Conservation (phyloP, 1,140 invertebrate species). For the Stratiolaelaps scimitus region DNA sequence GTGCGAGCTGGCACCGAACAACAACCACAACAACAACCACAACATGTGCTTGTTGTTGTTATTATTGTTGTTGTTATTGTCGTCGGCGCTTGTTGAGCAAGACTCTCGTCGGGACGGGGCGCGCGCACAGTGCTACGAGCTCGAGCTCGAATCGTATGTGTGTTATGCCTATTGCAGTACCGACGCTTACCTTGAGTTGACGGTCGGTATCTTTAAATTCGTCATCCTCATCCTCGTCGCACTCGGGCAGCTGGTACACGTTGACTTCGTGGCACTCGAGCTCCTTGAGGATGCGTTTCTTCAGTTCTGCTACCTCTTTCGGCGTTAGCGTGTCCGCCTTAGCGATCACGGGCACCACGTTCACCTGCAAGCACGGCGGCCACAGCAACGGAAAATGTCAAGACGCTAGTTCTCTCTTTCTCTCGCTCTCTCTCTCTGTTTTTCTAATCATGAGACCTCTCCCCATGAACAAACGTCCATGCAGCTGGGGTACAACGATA, state of each 20-base stretch:
- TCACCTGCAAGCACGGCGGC: no score
- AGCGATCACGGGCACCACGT: conserved; percentile 52
- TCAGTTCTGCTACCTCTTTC: conserved; percentile 72
- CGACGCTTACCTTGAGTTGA: conserved; percentile 53
- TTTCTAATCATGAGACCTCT: no score
- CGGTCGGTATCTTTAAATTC: conserved; percentile 80
- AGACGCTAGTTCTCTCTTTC: no score
- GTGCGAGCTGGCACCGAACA: not conserved
- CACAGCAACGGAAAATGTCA: no score
- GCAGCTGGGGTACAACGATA: no score
- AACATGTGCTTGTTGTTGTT: not conserved
- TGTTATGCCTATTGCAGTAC: no score
- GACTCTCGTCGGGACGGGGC: no score
- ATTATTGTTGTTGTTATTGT: conserved; percentile 9
- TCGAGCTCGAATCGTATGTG: no score
- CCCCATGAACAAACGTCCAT: no score
- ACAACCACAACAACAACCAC: not conserved
- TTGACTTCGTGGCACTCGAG: conserved; percentile 49
- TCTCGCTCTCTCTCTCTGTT: no score
- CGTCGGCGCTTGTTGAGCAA: no score
- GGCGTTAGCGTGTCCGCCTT: conserved; percentile 53
- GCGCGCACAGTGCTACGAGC: no score
- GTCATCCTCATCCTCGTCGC: conserved; percentile 82
- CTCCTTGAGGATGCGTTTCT: conserved; percentile 53
- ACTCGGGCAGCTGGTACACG: conserved; percentile 94